These are phyloP conservation scores for Nephrocerus scutellatus DNA, from an alignment of 2,888 invertebrate species.

Conservation along the genomic window DNA sequence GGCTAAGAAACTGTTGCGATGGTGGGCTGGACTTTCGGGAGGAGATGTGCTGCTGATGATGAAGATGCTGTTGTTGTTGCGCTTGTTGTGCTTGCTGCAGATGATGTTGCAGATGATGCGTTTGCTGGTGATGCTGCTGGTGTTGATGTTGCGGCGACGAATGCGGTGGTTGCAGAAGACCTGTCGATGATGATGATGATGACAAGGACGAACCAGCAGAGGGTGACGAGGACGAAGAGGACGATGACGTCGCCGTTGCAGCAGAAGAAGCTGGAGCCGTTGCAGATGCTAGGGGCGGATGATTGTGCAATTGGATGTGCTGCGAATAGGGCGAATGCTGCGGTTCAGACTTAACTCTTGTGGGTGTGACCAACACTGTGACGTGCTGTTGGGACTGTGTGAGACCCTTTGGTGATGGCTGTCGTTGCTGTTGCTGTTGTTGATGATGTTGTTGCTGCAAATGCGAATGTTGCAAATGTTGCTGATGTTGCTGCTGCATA, in stretches of 20 bases:
- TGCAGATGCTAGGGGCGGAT: no score
- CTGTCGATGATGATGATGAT: slow-evolving; percentile 11
- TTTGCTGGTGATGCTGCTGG: slow-evolving; percentile 40
- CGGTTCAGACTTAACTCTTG: slow-evolving; percentile 47
- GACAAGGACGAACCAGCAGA: slow-evolving; percentile 19
- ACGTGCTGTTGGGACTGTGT: slow-evolving; percentile 44
- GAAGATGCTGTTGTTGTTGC: slow-evolving; percentile 34
- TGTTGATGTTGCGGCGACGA: slow-evolving; percentile 25
- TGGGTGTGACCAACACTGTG: slow-evolving; percentile 51
- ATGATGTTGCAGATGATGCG: slow-evolving; percentile 43
- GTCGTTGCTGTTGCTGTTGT: slow-evolving; percentile 26
- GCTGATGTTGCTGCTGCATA: slow-evolving; percentile 32
- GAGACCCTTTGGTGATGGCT: slow-evolving; percentile 29
- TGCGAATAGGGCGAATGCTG: slow-evolving; percentile 34
- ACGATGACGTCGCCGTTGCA: slow-evolving; percentile 16
- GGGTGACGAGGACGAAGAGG: slow-evolving; percentile 20
- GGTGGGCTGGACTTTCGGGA: slow-evolving; percentile 25
- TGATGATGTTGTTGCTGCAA: slow-evolving; percentile 27
- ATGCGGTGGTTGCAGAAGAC: slow-evolving; percentile 28
- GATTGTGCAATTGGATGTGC: slow-evolving; percentile 19
- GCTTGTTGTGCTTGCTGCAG: slow-evolving; percentile 37
- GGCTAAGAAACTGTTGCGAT: slow-evolving; percentile 21
- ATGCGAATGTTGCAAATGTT: slow-evolving; percentile 32
- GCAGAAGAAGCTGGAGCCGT: slow-evolving; percentile 21
- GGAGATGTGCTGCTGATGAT: slow-evolving; percentile 33